Evolutionary conservation across 1,140 invertebrate species (phyloP).

Genomic region (Alviniconcha marisindica): DNA sequence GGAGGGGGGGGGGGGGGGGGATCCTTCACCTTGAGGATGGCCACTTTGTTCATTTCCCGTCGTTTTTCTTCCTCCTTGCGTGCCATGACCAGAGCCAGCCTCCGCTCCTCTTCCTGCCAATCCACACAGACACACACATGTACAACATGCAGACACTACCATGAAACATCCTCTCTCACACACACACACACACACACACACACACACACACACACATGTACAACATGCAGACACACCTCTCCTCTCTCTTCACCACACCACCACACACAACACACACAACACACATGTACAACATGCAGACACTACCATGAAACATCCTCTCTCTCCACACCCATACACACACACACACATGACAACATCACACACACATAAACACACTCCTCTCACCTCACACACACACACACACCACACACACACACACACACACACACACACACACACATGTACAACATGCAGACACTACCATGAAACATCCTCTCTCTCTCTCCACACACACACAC

Average conservation of each 20-base stretch:
- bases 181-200: neutral
- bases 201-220: neutral
- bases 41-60: conserved; percentile 70
- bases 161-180: no score
- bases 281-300: no score
- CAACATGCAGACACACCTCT: no score
- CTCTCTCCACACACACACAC: neutral
- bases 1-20: neutral
- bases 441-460: neutral
- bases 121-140: neutral
- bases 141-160: neutral
- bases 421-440: neutral
- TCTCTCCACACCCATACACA: no score
- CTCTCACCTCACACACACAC: no score
- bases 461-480: no score
- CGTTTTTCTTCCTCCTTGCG: conserved; percentile 74
- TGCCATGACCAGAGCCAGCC: conserved; percentile 71
- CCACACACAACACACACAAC: no score
- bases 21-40: conserved; percentile 67
- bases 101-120: conserved; percentile 72
- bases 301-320: no score
- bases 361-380: no score
- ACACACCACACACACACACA: no score
- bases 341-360: no score
- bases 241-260: no score